Conservation (phyloP, 2,797 vertebrate genomes). For the Peromyscus melanophrys region DNA sequence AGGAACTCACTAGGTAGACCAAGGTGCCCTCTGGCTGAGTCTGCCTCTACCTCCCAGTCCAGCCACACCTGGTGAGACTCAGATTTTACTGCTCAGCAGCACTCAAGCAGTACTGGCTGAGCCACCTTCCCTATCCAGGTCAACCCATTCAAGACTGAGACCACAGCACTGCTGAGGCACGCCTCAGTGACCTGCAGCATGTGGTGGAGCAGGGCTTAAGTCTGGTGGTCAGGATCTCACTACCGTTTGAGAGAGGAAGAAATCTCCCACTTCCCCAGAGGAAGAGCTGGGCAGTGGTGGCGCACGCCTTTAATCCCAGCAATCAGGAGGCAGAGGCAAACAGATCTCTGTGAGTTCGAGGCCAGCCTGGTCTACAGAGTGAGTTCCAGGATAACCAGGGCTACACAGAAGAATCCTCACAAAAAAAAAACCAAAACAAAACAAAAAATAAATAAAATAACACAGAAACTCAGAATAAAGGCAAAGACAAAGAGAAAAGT, state of each 20-base stretch:
- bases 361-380: background rate
- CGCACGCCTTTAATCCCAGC: too few species aligned
- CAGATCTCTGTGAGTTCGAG: background rate
- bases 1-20: background rate
- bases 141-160: background rate
- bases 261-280: background rate
- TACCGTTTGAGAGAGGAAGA: constrained; percentile 1
- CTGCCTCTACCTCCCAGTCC: background rate
- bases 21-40: background rate
- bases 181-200: background rate
- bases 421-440: background rate
- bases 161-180: background rate
- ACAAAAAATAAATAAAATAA: background rate
- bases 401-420: background rate
- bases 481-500: constrained; percentile 83
- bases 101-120: background rate
- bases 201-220: background rate
- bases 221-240: constrained; percentile 18
- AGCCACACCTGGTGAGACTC: background rate
- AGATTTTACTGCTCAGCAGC: background rate
- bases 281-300: background rate
- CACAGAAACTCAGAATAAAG: constrained; percentile 68
- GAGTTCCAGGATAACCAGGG: too few species aligned
- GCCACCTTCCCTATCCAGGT: background rate
- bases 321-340: background rate